Evolutionary conservation across 2,888 invertebrate genomes (phyloP).

Genomic region (Calameuta pallipes): DNA sequence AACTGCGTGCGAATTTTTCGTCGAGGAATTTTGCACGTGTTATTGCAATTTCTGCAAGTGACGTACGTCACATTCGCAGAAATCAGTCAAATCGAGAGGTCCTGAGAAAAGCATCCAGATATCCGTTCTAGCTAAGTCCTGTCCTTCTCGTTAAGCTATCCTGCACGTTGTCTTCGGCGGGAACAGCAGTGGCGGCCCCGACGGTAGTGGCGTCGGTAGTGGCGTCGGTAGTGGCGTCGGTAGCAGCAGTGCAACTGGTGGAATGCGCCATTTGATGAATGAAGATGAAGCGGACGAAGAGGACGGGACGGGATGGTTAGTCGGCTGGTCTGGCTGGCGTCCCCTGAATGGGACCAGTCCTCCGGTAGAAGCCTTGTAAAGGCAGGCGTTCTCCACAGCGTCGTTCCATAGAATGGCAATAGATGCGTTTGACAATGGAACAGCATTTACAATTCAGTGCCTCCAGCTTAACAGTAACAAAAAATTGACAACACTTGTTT

Average conservation of each 20-base stretch:
- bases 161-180: not conserved
- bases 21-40: not conserved
- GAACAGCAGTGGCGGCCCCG: not conserved
- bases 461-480: not conserved
- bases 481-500: not conserved
- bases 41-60: not conserved
- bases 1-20: not conserved
- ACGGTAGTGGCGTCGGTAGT: not conserved
- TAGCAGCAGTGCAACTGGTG: not conserved
- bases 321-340: slow-evolving; percentile 12
- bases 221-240: not conserved
- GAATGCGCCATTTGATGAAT: slow-evolving; percentile 54
- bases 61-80: not conserved
- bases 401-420: slow-evolving; percentile 23
- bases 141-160: not conserved
- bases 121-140: not conserved
- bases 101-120: not conserved
- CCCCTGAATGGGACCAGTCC: slow-evolving; percentile 49
- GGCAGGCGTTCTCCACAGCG: slow-evolving; percentile 28
- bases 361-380: slow-evolving; percentile 5
- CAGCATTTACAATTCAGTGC: not conserved
- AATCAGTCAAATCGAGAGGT: not conserved
- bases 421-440: not conserved
- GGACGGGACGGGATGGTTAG: slow-evolving; percentile 40
- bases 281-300: slow-evolving; percentile 41